Percentiles rank a stretch among this genome's conserved stretches.
phyloP scores from a whole-genome alignment of 2,888 invertebrate genomes.

The Syrista parreyssii region DNA sequence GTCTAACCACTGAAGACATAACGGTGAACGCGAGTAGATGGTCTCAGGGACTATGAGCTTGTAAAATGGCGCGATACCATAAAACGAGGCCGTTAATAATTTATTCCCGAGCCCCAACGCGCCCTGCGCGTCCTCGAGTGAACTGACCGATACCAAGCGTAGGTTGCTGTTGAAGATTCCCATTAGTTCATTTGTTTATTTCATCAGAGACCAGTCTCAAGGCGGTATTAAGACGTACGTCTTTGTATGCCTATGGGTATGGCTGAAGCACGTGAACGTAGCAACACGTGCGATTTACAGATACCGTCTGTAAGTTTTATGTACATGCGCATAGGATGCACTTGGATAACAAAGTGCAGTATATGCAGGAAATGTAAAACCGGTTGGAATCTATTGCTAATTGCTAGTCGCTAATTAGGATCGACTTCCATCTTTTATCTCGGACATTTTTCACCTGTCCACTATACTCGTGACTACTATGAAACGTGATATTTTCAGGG shows the following conservation, averaged over 20 bases:
- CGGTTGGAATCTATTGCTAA: background rate
- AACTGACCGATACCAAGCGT: constrained; percentile 14
- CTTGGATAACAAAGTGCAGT: background rate
- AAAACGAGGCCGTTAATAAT: background rate
- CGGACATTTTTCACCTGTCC: background rate
- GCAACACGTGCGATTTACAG: background rate
- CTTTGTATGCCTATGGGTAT: background rate
- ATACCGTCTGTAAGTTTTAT: background rate
- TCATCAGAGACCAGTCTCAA: constrained; percentile 40
- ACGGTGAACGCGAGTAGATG: background rate
- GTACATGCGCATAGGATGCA: background rate
- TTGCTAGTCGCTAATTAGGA: background rate
- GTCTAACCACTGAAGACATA: background rate
- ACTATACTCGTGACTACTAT: background rate
- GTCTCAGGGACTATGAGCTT: background rate
- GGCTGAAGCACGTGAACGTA: background rate
- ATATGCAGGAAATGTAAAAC: background rate
- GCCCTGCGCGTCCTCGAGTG: background rate
- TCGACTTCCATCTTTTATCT: background rate
- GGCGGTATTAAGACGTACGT: constrained; percentile 31
- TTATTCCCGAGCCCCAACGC: background rate
- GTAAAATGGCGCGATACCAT: background rate
- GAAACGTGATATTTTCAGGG: background rate
- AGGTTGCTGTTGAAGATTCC: constrained; percentile 34
- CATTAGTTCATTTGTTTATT: constrained; percentile 36